Base-by-base conservation (phyloP, 1,140 invertebrate genomes). In the Hetaerina americana region DNA sequence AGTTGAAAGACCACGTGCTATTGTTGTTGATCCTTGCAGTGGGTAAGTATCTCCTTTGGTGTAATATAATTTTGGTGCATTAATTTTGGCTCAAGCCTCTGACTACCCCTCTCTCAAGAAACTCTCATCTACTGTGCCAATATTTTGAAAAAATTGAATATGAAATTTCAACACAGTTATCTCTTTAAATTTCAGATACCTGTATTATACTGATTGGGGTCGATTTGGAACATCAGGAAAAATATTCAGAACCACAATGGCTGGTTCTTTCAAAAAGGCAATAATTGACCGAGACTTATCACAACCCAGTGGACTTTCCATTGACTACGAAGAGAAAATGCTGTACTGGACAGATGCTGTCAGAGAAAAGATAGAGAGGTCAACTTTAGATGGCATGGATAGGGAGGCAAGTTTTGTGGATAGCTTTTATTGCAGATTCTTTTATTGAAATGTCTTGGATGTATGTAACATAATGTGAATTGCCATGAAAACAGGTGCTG, bases 311-410 rank as follows among this genome's bases (percentile, higher is more conserved):
- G 97, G 97, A 26, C 82, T 99, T 25, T 93, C 96, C 0, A 93
- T 99, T 29, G 97, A 99, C 83, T 98, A 95, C 78, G 94, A 97
- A 26, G 95, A 98, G 26, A 86, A 89, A 24, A 95, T 94, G 85
- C 81, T 99, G 0, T 99, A 99, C 78, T 99, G 97, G 96, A 97
- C 96, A 0, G 97, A 99, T 81, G 96, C 96, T 0, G 92, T 97
- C 0, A 83, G 94, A 29, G 96, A 99, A 79, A 98, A 98, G 80
- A 99, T 99, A 74, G 97, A 99, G 84, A 82, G 95, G 24, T 92
- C 93, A 0, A 90, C 92, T 79, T 80, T 98, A 5, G 90, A 98
- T 79, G 97, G 97, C 2, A 87, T 85, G 18, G 84, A 86, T 73
- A 77, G 88, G 76, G 84, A 88, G 75, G 83, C 77, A 27, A 73